Evolutionary conservation across 2,797 vertebrate genomes (phyloP).

Genomic region (Bradypodion pumilum): DNA sequence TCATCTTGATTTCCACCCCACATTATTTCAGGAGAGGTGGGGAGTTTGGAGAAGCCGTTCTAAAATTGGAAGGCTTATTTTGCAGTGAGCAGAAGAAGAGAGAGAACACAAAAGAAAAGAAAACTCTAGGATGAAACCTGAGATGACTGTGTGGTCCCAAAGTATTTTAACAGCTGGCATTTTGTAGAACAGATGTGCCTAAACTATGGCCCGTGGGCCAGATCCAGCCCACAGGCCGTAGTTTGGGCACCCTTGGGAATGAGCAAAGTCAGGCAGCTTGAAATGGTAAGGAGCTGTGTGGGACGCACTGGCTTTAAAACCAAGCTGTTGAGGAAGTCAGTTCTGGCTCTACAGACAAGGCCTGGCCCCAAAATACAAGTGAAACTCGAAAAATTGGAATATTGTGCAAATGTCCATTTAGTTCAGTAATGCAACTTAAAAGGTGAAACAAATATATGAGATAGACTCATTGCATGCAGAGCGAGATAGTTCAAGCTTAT

Average conservation of each 20-base stretch:
- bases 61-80: not conserved
- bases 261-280: constrained; percentile 41
- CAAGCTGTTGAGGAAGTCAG: constrained; percentile 58
- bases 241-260: too few species aligned
- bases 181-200: too few species aligned
- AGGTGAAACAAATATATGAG: too few species aligned
- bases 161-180: constrained; percentile 46
- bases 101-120: not conserved
- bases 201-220: too few species aligned
- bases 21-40: not conserved
- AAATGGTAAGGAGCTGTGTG: constrained; percentile 58
- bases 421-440: too few species aligned
- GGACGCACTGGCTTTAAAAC: constrained; percentile 62
- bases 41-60: not conserved
- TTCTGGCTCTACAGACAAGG: constrained; percentile 61
- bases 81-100: not conserved
- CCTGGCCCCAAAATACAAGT: constrained; percentile 40
- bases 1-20: not conserved
- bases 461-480: too few species aligned
- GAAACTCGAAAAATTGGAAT: too few species aligned
- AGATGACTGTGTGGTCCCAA: constrained; percentile 26
- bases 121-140: constrained; percentile 28
- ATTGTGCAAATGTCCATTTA: too few species aligned
- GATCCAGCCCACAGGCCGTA: too few species aligned
- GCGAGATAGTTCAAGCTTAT: too few species aligned